Percentiles rank a stretch among this genome's conserved stretches.
Evolutionary conservation across 2,797 vertebrate genomes (phyloP).

Genomic region (Oophaga sylvatica): DNA sequence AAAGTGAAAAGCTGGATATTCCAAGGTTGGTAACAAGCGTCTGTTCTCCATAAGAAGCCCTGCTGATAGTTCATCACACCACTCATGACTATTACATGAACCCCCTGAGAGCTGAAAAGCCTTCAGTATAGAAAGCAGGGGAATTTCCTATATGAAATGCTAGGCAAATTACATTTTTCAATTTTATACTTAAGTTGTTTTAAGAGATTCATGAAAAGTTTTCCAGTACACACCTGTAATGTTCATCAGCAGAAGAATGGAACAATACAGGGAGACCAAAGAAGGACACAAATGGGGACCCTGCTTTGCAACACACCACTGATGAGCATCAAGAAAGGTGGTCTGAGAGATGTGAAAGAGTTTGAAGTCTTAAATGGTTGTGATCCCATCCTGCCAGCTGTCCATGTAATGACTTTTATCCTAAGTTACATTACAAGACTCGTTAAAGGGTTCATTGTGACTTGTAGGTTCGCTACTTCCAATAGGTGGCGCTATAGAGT

Average conservation of each 20-base stretch:
- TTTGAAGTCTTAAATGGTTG: neutral
- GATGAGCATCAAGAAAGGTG: neutral
- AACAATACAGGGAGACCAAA: neutral
- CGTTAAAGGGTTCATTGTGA: no score
- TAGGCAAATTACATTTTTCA: neutral
- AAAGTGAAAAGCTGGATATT: conserved; percentile 2
- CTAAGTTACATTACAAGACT: no score
- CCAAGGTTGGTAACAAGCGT: conserved; percentile 29
- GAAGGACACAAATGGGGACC: neutral
- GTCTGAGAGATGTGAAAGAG: neutral
- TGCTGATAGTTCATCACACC: conserved; percentile 27
- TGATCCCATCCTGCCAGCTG: neutral
- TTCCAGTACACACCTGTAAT: neutral
- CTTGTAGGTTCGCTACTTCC: no score
- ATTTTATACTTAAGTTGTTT: neutral
- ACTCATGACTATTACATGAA: conserved; percentile 32
- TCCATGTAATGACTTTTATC: neutral
- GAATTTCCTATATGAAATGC: neutral
- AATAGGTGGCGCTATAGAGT: no score
- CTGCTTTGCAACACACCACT: neutral
- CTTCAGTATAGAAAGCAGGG: neutral
- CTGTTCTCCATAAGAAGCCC: conserved; percentile 2
- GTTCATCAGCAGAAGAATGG: neutral
- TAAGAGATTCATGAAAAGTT: neutral
- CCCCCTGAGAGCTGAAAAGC: neutral